Base-by-base conservation (phyloP, 2,113 vertebrate genomes). In the Rhynchomys soricoides region DNA sequence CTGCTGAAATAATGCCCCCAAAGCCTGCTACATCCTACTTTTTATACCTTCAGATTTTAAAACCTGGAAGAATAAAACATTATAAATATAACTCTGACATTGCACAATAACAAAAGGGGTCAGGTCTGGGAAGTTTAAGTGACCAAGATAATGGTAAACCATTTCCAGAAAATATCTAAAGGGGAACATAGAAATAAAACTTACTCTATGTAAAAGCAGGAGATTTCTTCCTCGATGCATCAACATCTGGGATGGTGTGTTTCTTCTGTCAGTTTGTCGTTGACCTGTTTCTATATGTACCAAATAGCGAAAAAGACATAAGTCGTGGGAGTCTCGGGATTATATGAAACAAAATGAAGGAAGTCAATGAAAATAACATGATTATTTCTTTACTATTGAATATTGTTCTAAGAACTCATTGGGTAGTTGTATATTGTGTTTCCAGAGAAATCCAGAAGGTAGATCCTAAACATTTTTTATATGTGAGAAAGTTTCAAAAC, bases 291-390 rank as follows among this genome's bases (percentile, higher is more conserved):
- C 91, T 64, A 90, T 91, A 34, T 86, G 86, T 13, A 45, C 21
- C 55, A 89, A 85, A 48, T 24, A 85, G 0, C 10, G 48, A 77
- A 45, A 89, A 92, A 93, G 40, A 98, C 88, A 87, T 0, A 92
- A 40, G 55, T 74, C 64, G 79, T 8, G 93, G 64, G 81, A 98
- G 17, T 94, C 34, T 92, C 50, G 57, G 62, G 26, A 68, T 94
- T 97, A 94, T 90, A 88, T 91, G 24, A 98, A 96, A 89, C 34
- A 75, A 70, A 94, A 82, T 62, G n/a, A 93, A 90, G 90, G 94
- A 92, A 97, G 96, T 91, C 91, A 94, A 64, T 88, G 90, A 92
- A 77, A 91, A 90, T 74, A 94, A n/a, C 17, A 90, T 89, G 93
- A 77, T 3, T 55, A n/a, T n/a, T 92, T 95, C 91, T 92, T 59